phyloP scores from a whole-genome alignment of 1,140 invertebrate species.

The Microplitis demolitor region DNA sequence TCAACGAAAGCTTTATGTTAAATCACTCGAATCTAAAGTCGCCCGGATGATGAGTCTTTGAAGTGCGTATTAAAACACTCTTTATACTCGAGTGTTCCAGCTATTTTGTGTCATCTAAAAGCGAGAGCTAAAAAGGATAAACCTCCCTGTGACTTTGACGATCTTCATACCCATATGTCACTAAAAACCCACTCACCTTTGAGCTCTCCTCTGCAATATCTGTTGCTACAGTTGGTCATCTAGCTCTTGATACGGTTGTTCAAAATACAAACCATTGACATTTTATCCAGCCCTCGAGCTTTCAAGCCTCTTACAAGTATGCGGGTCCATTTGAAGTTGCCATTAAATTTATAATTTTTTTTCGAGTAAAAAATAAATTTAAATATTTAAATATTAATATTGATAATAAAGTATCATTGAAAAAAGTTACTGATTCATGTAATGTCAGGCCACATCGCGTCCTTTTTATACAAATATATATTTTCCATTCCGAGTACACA shows the following conservation, averaged over 20 bases:
- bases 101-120: slow-evolving; percentile 34
- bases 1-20: neutral
- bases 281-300: too few species aligned
- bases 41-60: slow-evolving; percentile 38
- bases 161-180: slow-evolving; percentile 16
- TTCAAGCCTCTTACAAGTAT: too few species aligned
- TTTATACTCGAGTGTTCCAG: slow-evolving; percentile 4
- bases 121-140: neutral
- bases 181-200: neutral
- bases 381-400: too few species aligned
- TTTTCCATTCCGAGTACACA: slow-evolving; percentile 27
- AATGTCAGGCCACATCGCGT: neutral
- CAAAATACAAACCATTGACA: neutral
- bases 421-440: neutral
- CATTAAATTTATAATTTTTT: too few species aligned
- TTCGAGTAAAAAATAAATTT: too few species aligned
- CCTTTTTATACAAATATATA: neutral
- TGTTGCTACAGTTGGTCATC: neutral
- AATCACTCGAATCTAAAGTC: slow-evolving; percentile 13
- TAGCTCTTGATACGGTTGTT: neutral
- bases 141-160: neutral
- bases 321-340: too few species aligned
- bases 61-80: slow-evolving; percentile 30
- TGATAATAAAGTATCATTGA: neutral
- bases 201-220: neutral